Evolutionary conservation across 2,888 invertebrate species (phyloP).

Genomic region (Spicauda simplicius): DNA sequence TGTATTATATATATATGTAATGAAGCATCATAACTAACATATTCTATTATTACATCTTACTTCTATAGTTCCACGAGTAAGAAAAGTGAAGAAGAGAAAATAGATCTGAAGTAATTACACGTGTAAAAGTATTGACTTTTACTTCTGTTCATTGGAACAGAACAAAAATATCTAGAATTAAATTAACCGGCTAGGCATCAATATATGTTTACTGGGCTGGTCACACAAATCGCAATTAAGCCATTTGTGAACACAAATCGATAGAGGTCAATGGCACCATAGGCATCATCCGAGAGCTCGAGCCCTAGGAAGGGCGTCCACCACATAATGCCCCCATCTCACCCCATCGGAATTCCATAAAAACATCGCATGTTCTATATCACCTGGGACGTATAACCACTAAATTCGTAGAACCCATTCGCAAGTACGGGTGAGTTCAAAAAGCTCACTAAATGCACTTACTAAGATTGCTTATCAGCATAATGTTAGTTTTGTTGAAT

Average conservation of each 20-base stretch:
- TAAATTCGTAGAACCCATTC: constrained; percentile 24
- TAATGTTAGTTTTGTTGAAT: constrained; percentile 12
- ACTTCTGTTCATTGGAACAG: no score
- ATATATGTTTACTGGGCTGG: constrained; percentile 22
- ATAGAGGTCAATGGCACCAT: constrained; percentile 83
- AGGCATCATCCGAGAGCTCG: constrained; percentile 74
- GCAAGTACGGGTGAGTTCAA: constrained; percentile 13
- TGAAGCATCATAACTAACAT: no score
- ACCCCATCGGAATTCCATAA: constrained; percentile 71
- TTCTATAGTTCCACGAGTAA: background rate
- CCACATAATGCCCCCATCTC: constrained; percentile 69
- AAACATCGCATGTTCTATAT: constrained; percentile 72
- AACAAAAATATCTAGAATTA: no score
- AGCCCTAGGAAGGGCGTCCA: constrained; percentile 76
- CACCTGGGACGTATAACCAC: constrained; percentile 52
- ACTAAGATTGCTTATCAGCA: constrained; percentile 14
- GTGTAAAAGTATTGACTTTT: no score
- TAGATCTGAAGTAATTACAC: no score
- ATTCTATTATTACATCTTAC: no score
- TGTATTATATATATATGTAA: no score
- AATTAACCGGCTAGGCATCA: constrained; percentile 6
- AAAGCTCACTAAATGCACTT: constrained; percentile 12
- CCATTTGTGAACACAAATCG: constrained; percentile 77
- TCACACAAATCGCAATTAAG: constrained; percentile 70
- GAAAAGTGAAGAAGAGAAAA: no score